Conservation (phyloP, 1,140 invertebrate species). For the Anadara kagoshimensis region DNA sequence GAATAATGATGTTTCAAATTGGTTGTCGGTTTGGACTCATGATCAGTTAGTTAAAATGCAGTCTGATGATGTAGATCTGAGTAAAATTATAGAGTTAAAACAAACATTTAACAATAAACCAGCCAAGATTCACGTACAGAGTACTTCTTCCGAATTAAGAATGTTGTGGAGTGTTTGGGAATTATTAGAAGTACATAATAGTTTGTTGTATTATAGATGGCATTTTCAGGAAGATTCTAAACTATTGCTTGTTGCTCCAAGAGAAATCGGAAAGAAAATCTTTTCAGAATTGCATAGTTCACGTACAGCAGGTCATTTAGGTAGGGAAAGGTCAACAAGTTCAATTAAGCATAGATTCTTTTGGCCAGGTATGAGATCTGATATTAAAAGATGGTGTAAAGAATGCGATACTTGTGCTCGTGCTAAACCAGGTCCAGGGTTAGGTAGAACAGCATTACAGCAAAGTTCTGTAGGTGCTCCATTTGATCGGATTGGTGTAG, state of each 20-base stretch:
- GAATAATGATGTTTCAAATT: neutral
- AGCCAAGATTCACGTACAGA: neutral
- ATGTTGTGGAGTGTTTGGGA: neutral
- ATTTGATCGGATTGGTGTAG: constrained; percentile 27
- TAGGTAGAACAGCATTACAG: constrained; percentile 12
- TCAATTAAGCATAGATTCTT: constrained; percentile 20
- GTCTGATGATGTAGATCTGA: neutral
- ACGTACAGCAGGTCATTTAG: constrained; percentile 25
- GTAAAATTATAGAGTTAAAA: neutral
- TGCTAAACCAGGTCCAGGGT: constrained; percentile 27
- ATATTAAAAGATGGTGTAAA: constrained; percentile 31
- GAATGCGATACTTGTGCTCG: constrained; percentile 22
- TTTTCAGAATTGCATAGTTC: constrained; percentile 8
- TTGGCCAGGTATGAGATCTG: constrained; percentile 30
- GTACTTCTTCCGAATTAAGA: neutral
- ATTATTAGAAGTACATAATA: neutral
- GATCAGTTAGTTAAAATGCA: neutral
- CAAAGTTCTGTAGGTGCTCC: constrained; percentile 11
- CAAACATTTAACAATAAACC: neutral
- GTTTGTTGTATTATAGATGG: neutral
- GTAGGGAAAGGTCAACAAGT: constrained; percentile 19
- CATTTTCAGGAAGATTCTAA: neutral
- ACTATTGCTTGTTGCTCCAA: neutral
- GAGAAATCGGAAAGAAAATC: neutral
- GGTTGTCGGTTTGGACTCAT: neutral